Evolutionary conservation across 2,113 vertebrate species (phyloP), one percentile per base, ranked within the genome.

Genomic region (Phaetusa simplex): DNA sequence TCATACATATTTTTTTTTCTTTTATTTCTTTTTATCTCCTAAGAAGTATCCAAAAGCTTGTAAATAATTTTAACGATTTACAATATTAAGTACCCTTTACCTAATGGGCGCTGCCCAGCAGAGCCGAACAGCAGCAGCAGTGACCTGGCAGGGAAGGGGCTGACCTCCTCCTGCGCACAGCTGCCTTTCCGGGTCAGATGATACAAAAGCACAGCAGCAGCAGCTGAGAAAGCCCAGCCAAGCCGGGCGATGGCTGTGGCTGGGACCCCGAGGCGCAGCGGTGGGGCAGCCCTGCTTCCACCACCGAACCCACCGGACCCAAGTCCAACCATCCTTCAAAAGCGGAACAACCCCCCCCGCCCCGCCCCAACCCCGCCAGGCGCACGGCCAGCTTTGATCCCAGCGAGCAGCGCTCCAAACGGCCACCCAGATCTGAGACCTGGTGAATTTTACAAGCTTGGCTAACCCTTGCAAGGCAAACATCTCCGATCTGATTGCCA

Each of bases 51-150:
- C n/a, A 78, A 92, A 62, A 58, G 40, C 74, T 45, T 70, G 36
- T 83, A 86, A 80, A 90, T 74, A 12, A 13, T 14, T 45, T 55
- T 45, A 88, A 80, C 59, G 19, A 64, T 91, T 93, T 87, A 42
- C 36, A 77, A 12, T 36, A n/a, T 77, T 88, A 93, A 83, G 43
- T 74, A 81, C 27, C 26, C 53, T 80, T 94, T 80, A 62, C 29
- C 42, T 53, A 81, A 92, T 66, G 34, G 38, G 22, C 73, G 32
- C 19, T 77, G 79, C 50, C 34, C 67, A 45, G 26, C 82, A 53
- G 67, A 90, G 74, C 82, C 73, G 79, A 94, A 65, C 26, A 65
- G 65, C 87, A 90, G 42, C 87, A 50, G 34, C 71, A 34, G 42
- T 56, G 59, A 82, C 21, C 61, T 84, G 43, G 40, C 9, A 9